phyloP scores from a whole-genome alignment of 2,888 invertebrate genomes.

The Pardosa pseudoannulata region DNA sequence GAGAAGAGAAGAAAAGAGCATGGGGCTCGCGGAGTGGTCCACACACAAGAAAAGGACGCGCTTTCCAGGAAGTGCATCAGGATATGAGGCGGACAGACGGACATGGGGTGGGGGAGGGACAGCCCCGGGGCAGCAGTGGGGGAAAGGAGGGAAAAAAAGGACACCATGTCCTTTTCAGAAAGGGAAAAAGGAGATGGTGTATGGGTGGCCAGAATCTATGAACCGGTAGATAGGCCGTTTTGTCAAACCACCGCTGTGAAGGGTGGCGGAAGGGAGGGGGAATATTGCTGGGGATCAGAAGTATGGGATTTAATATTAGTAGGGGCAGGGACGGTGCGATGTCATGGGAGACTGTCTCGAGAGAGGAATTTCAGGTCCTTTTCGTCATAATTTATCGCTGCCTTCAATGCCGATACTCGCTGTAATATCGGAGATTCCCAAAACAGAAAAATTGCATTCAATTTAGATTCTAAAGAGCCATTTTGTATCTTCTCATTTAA shows the following conservation, averaged over 20 bases:
- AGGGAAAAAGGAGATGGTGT: constrained; percentile 53
- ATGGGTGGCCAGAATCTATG: constrained; percentile 66
- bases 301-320: constrained; percentile 14
- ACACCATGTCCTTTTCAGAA: constrained; percentile 68
- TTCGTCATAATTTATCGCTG: no score
- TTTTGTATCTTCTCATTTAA: no score
- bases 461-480: no score
- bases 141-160: constrained; percentile 20
- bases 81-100: constrained; percentile 72
- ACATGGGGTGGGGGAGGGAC: constrained; percentile 29
- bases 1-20: constrained; percentile 33
- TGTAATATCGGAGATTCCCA: no score
- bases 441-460: no score
- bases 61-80: constrained; percentile 71
- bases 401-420: no score
- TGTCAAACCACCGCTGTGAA: constrained; percentile 60
- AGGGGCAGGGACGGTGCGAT: neutral
- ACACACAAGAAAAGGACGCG: constrained; percentile 36
- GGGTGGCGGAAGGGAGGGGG: neutral
- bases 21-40: constrained; percentile 14
- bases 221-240: constrained; percentile 69
- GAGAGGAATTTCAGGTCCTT: neutral
- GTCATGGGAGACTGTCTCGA: neutral
- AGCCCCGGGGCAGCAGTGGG: no score
- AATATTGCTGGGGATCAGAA: constrained; percentile 3